A percentile compares a stretch with the other conserved stretches of the same genome.
Conservation (phyloP, 35 echinoderm and acorn worm genomes). For the Acanthaster planci region DNA sequence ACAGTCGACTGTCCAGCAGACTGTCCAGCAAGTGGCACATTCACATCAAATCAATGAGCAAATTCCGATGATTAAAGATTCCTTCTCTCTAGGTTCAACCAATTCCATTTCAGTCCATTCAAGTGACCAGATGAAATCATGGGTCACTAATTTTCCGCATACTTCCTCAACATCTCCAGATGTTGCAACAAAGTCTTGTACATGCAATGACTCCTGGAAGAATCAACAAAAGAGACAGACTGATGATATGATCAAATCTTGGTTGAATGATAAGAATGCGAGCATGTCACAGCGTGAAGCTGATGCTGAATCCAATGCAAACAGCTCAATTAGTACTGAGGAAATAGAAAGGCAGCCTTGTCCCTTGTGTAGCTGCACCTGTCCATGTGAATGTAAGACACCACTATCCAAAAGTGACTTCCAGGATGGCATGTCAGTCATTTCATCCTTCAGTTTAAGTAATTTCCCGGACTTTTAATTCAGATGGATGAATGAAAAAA, state of each 20-base stretch:
- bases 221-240: neutral
- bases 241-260: constrained; percentile 3
- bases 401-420: neutral
- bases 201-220: neutral
- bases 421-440: constrained; percentile 3
- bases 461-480: constrained; percentile 15
- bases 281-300: neutral
- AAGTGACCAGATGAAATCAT: no score
- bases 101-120: no score
- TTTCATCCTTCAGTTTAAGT: neutral
- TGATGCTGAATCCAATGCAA: neutral
- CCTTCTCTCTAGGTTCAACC: no score
- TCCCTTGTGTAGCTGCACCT: constrained; percentile 1
- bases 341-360: neutral
- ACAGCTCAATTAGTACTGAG: neutral
- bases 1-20: no score
- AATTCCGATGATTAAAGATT: no score
- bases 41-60: no score
- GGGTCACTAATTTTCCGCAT: no score
- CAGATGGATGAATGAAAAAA: neutral
- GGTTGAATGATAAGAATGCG: constrained; percentile 5
- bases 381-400: neutral
- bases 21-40: no score
- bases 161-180: no score
- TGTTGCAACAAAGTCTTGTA: neutral